Percentiles rank a stretch among this genome's conserved stretches.
Evolutionary conservation across 2,113 vertebrate species (phyloP).

Genomic region (Cryptoleucopteryx plumbea): DNA sequence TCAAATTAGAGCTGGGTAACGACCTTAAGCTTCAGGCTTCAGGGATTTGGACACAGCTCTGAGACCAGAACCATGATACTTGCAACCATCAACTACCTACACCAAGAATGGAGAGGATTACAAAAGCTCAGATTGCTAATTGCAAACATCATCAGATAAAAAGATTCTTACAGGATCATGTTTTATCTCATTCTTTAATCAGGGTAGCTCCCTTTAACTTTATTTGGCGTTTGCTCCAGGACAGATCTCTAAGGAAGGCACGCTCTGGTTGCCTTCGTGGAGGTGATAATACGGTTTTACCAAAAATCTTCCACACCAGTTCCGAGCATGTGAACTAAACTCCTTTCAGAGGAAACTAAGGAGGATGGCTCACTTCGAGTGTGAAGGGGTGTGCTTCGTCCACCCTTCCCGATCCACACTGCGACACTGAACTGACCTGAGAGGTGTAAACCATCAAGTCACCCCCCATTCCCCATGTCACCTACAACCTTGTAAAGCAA

Average conservation of each 20-base stretch:
- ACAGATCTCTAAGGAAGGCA: not conserved
- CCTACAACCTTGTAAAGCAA: constrained; percentile 1
- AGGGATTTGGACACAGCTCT: constrained; percentile 7
- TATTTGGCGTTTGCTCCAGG: not conserved
- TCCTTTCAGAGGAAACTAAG: not conserved
- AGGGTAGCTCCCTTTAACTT: not conserved
- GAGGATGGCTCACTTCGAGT: not conserved
- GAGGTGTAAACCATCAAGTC: not conserved
- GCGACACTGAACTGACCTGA: not conserved
- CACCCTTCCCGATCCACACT: not conserved
- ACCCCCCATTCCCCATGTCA: not conserved
- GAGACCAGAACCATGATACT: not conserved
- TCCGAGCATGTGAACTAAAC: not conserved
- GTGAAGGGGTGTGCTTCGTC: not conserved
- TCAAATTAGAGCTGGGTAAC: constrained; percentile 58
- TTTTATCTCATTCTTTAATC: not conserved
- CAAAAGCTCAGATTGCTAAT: not conserved
- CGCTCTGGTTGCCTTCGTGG: not conserved
- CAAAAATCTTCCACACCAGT: not conserved
- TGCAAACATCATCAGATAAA: not conserved
- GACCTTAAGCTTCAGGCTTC: constrained; percentile 28
- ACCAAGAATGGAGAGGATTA: not conserved
- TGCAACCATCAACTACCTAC: not conserved
- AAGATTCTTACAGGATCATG: not conserved
- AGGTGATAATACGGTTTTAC: not conserved